Base-by-base conservation (phyloP, 92 coral and sea anemone genomes). In the Zoanthus solanderi region DNA sequence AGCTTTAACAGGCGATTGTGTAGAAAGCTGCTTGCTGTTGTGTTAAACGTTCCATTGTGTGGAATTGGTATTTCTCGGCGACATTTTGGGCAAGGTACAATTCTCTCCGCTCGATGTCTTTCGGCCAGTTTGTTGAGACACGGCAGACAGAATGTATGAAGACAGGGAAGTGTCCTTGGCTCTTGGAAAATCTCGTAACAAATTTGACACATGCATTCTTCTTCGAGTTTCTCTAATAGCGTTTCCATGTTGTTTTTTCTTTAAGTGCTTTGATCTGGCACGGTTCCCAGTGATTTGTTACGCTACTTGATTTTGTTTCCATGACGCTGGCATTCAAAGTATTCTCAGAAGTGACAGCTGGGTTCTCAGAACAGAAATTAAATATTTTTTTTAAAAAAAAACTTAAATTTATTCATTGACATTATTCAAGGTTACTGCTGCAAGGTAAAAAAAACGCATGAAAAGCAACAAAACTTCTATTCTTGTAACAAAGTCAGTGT, bases 91-190 rank as follows among this genome's bases (percentile, higher is more conserved):
- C 42, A 37, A 37, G 42, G 42, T 37, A 37, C 42, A 37, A 37
- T 37, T 37, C 42, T 37, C 42, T 37, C 42, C 42, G 42, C 42
- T 37, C 42, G 42, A 48, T 76, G 81, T 52, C 66, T 76, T 53
- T 76, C 81, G n/a, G 81, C 81, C 63, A 76, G 81, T 76, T 76
- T 50, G 81, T 76, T 76, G 18, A 76, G 81, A 30, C 81, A 76
- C 81, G 81, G 56, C 65, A 76, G 67, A 76, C 81, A 76, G 81
- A 76, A 76, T 8, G 81, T 76, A 65, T 76, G 81, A 52, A 76
- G 65, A 48, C 81, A 76, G 47, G 57, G 10, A 31, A 76, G 18
- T 10, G 81, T 76, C 81, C 48, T 76, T 52, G 67, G 63, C 60
- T 76, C 23, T 52, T 76, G 79, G 79, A 76, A 76, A 32, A 76